A percentile compares a stretch with the other conserved stretches of the same genome.
These are phyloP conservation scores for Gonocerus acuteangulatus DNA, from an alignment of 2,888 invertebrate genomes.

Conservation along the genomic window DNA sequence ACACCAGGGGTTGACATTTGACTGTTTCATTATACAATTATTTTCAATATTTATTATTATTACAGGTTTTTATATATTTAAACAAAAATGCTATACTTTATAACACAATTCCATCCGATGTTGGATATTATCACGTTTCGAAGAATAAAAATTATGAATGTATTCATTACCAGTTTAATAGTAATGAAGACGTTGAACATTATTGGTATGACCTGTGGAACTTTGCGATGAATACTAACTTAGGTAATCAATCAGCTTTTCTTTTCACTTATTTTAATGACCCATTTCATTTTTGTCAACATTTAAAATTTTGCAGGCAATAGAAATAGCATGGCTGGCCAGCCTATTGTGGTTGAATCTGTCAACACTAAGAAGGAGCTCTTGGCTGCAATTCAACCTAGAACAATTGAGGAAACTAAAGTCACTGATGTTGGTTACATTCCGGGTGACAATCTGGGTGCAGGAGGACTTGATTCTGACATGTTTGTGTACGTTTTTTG, in stretches of 20 bases:
- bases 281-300: background rate
- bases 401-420: conserved; percentile 46
- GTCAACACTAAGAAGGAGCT: conserved; percentile 47
- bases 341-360: conserved; percentile 48
- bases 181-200: conserved; percentile 50
- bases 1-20: no score
- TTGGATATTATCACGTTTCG: conserved; percentile 55
- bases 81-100: conserved; percentile 54
- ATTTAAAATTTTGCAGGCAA: conserved; percentile 9
- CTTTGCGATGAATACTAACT: conserved; percentile 57
- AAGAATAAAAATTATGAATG: conserved; percentile 50
- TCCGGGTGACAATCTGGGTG: conserved; percentile 65
- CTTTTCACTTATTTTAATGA: background rate
- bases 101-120: conserved; percentile 57
- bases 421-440: conserved; percentile 51
- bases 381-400: conserved; percentile 45
- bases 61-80: conserved; percentile 54
- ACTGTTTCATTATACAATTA: no score
- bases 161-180: conserved; percentile 51
- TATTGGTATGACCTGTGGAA: conserved; percentile 64
- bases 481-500: conserved; percentile 49
- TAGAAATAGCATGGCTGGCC: conserved; percentile 42
- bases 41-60: no score
- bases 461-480: conserved; percentile 63
- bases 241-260: conserved; percentile 45